A percentile compares a stretch with the other conserved stretches of the same genome.
Evolutionary conservation across 1,140 invertebrate species (phyloP).

Genomic region (Vanessa atalanta): DNA sequence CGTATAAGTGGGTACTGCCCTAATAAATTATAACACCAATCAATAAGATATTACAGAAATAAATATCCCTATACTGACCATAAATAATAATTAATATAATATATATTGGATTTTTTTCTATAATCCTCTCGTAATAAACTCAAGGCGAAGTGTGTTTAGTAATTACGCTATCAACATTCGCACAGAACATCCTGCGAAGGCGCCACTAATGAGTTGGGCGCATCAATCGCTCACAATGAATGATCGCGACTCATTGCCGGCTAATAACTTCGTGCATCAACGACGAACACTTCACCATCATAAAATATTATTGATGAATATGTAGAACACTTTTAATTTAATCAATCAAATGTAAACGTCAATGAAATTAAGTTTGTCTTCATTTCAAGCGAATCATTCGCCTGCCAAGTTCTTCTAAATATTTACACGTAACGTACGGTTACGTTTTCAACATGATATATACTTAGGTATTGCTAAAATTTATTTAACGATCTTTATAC

Average conservation of each 20-base stretch:
- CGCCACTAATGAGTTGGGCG: not conserved
- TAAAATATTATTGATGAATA: conserved; percentile 8
- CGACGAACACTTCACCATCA: conserved; percentile 2
- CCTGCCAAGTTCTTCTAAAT: not conserved
- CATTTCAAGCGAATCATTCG: not conserved
- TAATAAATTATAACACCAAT: too few species aligned
- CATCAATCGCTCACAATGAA: conserved; percentile 11
- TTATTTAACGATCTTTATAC: too few species aligned
- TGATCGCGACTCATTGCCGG: conserved; percentile 4
- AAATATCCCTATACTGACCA: too few species aligned
- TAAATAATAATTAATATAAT: too few species aligned
- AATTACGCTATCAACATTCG: conserved; percentile 3
- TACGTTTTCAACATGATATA: too few species aligned
- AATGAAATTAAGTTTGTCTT: not conserved
- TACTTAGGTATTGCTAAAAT: too few species aligned
- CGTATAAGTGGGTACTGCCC: too few species aligned
- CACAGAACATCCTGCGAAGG: not conserved
- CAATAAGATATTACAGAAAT: too few species aligned
- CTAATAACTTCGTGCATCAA: conserved; percentile 5
- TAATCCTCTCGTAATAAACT: not conserved
- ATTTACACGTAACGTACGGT: not conserved
- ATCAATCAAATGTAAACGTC: not conserved
- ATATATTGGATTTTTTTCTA: not conserved
- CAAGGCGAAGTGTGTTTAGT: conserved; percentile 1
- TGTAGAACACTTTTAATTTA: not conserved